Base-by-base conservation (phyloP, 2,113 vertebrate genomes). In the Anarhynchus alexandrinus region DNA sequence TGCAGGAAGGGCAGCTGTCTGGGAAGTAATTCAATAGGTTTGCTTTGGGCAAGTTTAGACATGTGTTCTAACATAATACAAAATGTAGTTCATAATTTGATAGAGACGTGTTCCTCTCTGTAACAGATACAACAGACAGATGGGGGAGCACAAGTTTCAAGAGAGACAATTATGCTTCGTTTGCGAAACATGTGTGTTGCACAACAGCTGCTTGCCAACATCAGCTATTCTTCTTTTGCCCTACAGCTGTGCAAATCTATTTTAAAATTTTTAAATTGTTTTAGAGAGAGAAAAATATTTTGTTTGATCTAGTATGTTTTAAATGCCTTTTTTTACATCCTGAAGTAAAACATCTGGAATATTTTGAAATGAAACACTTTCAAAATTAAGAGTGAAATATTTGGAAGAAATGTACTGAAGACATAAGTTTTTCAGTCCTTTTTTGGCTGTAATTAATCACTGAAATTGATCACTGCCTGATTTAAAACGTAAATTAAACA, bases 111-210 rank as follows among this genome's bases (percentile, higher is more conserved):
- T 62, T 90, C 88, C 80, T 86, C 66, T 93, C 80, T 92, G 96
- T 94, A 93, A 86, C 21, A 0, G 94, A 96, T 96, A 66, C 79
- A 96, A 78, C 94, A 88, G 88, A 96, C 95, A 96, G 94, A 96
- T 95, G 94, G 91, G 92, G 95, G 96, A 96, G 96, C 96, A 96
- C 94, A 95, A 89, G 96, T 84, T 96, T 95, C 96, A 78, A 92
- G 86, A 93, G 92, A 96, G 72, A 91, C 70, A 82, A 87, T 95
- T 83, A 81, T 5, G 45, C 88, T 59, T 82, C 40, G 5, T 82
- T 83, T 87, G 83, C 0, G 0, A 86, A 95, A 71, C 72, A 59
- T 54, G 43, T 58, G 8, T 83, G 65, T 62, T 94, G 65, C 83
- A 91, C 80, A 71, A 23, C 94, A 95, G 91, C 91, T 96, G 96